Evolutionary conservation across 2,797 vertebrate species (phyloP), one percentile per base, ranked within the genome.

Genomic region (Melanotaenia maccullochi): DNA sequence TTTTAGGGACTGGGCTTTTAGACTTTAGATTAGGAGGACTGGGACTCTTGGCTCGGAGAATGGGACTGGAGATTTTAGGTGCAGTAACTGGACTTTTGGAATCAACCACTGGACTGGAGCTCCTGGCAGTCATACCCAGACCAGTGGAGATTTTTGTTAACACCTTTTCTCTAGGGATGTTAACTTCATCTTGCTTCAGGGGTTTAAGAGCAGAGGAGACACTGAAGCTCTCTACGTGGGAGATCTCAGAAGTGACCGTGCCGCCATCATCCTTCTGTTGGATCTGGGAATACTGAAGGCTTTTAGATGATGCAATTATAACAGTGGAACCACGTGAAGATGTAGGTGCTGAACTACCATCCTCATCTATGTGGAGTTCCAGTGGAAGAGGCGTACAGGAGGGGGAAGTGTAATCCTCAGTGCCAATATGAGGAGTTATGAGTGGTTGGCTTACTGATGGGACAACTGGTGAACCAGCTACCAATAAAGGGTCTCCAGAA

Each of bases 351-450:
- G 64, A 77, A 64, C 70, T 65, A 28, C 77, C 80, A 18, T 92
- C 92, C 81, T 94, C 93, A 74, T 95, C 93, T 38, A 87, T 74
- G n/a, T 88, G 86, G 49, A 93, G 85, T 73, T 95, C 93, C 20
- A 86, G 63, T 1, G 83, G 76, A 61, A 87, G 81, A 68, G 85
- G 67, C 2, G 73, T 16, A 75, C 54, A 79, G 30, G 76, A 62
- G 16, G 66, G 79, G 24, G 85, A 72, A 9, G 82, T 60, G 60
- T 60, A 82, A 80, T 85, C 51, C 40, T 54, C 51, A 60, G 64
- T 81, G 68, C 32, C 56, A 61, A 52, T 38, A 12, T 44, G 44
- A 68, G 73, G 20, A 59, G 16, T 78, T 81, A 79, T 33, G 54
- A 83, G 65, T 11, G 68, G 67, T 67, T 60, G 0, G 0, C 61